Evolutionary conservation across 2,113 vertebrate species (phyloP), one percentile per base, ranked within the genome.

Genomic region (Nymphicus hollandicus): DNA sequence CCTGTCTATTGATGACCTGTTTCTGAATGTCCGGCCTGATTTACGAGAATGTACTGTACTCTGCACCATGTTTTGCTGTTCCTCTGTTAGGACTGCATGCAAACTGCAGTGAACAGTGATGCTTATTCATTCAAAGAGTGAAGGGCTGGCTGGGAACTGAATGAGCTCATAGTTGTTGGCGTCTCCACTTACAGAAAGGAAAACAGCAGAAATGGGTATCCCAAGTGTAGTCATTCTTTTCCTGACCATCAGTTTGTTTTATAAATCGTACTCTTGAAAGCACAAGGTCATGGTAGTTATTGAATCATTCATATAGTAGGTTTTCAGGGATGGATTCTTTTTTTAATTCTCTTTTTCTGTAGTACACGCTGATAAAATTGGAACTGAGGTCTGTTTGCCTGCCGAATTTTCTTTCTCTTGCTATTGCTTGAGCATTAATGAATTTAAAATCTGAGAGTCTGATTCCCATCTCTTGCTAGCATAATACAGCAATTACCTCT

Each of bases 71-170:
- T 73, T 89, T 77, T 55, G 89, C 20, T 55, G 89, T 24, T 73
- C 53, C 87, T 93, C 66, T 82, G 91, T 39, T 70, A 72, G 94
- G 91, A n/a, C 82, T 94, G 93, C 90, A 50, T 93, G 94, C 93
- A 78, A 90, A 49, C 93, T 93, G 93, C 94, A 96, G 80, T 87
- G 76, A 86, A 63, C 95, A 93, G 63, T 90, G 91, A 56, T 46
- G 89, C 85, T 94, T 78, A 88, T 93, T 95, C 91, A 95, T 95
- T 76, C 74, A 12, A 80, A 12, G 33, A 46, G 56, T 52, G 81
- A 78, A 95, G 94, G 91, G 94, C 93, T 96, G 95, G 74, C 96
- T 83, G 94, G 93, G 94, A 93, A 4, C 90, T 70, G 79, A 71
- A 61, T 86, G 93, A 95, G 90, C 95, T 90, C 95, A 90, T 41